These are phyloP conservation scores for Tachysurus vachellii DNA, from an alignment of 2,113 vertebrate species.

Conservation along the genomic window DNA sequence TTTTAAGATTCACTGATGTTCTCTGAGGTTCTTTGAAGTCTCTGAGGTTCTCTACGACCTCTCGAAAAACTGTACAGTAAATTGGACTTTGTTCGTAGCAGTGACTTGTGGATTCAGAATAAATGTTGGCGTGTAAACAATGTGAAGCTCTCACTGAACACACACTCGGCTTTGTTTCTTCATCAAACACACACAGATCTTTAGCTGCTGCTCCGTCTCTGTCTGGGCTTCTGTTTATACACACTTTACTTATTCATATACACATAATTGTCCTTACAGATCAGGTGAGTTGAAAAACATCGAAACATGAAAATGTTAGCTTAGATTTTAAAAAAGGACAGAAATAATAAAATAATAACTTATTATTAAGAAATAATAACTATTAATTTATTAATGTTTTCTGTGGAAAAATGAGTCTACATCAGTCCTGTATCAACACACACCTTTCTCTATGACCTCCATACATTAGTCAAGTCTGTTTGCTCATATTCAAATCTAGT, in stretches of 20 bases:
- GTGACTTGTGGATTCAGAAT: constrained; percentile 63
- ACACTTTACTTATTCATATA: background rate
- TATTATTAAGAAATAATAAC: no score
- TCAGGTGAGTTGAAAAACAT: background rate
- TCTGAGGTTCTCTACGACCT: no score
- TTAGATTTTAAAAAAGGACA: background rate
- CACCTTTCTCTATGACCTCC: background rate
- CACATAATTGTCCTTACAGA: background rate
- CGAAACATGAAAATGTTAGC: background rate
- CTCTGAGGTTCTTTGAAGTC: no score
- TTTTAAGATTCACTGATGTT: no score
- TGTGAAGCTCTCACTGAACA: constrained; percentile 49
- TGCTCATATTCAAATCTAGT: background rate
- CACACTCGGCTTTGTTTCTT: constrained; percentile 35
- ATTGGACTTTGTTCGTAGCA: constrained; percentile 49
- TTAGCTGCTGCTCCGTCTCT: constrained; percentile 31
- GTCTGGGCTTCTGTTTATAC: background rate
- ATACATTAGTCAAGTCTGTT: background rate
- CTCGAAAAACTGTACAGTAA: background rate
- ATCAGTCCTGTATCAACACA: background rate
- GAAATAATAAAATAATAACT: background rate
- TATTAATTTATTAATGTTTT: background rate
- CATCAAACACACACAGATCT: constrained; percentile 56
- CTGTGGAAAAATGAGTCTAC: background rate
- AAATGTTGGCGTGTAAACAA: constrained; percentile 57